Conservation (phyloP, 2,797 vertebrate species). For the Pantherophis alleghaniensis region DNA sequence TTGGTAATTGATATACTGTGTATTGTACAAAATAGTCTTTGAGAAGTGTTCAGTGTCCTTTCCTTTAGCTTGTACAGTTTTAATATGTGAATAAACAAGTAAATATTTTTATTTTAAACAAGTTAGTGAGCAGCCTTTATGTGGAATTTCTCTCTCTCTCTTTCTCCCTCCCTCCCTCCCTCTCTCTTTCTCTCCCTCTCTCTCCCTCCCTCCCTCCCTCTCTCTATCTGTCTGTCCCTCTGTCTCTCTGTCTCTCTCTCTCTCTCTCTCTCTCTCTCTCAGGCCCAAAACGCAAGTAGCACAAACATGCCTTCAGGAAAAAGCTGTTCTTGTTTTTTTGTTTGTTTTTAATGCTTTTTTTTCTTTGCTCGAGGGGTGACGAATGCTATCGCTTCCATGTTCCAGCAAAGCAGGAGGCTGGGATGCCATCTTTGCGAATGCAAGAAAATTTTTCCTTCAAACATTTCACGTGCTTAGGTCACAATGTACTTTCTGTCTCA, state of each 20-base stretch:
- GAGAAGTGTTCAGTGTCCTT: constrained; percentile 55
- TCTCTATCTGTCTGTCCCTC: no score
- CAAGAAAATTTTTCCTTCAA: neutral
- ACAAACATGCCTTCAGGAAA: neutral
- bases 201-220: no score
- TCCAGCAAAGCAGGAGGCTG: neutral
- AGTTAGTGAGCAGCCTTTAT: neutral
- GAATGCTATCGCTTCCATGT: neutral
- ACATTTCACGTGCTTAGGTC: neutral
- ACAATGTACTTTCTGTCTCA: neutral
- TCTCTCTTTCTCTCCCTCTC: no score
- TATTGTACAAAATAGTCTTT: constrained; percentile 65
- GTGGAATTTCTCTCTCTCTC: neutral
- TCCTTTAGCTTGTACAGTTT: constrained; percentile 63
- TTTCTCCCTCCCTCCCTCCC: accelerated
- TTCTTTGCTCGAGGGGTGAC: neutral
- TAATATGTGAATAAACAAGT: constrained; percentile 66
- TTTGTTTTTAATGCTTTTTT: neutral
- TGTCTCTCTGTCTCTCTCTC: no score
- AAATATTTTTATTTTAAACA: constrained; percentile 67
- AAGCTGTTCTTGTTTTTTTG: neutral
- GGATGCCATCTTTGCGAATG: neutral
- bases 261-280: no score
- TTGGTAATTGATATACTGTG: constrained; percentile 59
- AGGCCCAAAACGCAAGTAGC: neutral